Base-by-base conservation (phyloP, 2,113 vertebrate species). In the Mobula hypostoma region DNA sequence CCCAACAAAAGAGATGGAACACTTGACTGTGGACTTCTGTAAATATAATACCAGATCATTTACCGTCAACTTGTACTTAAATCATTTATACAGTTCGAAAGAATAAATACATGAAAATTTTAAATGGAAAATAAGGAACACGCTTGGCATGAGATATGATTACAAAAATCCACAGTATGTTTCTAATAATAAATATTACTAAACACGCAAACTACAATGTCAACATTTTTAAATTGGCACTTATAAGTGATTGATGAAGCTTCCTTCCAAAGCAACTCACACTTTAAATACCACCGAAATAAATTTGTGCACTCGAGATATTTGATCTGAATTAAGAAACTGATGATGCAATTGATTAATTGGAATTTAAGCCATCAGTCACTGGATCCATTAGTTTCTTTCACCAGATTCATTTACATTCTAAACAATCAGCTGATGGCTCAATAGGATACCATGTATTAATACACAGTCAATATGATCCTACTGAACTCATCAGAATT, bases 301-400 rank as follows among this genome's bases (percentile, higher is more conserved):
- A 98, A 96, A 96, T 96, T 95, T 97, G 97, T 97, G 97, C 97
- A 97, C 97, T 98, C 97, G 97, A 98, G 98, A 98, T 97, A 98
- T 98, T 98, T 99, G 98, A 98, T 98, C 98, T 98, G 98, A 98
- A 98, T 99, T 98, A 98, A 98, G 97, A 97, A 99, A 98, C 97
- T 96, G 95, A 98, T 98, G 97, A 98, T 98, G 97, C 97, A 98
- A 98, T 97, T 98, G 98, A 99, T 98, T 98, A 98, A 99, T 98
- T 98, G 98, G 98, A 98, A 99, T 98, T 98, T 97, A 98, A 98
- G 97, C 98, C 98, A 98, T 98, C 98, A 97, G 98, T 98, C 98
- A 99, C 97, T 96, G 96, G 98, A 98, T 97, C 97, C 97, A 98
- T 98, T 97, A 98, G 96, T 93, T 93, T 93, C 91, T 93, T 93